Percentiles rank a stretch among this genome's conserved stretches.
phyloP scores from a whole-genome alignment of 1,140 invertebrate species.

The Polyergus mexicanus region DNA sequence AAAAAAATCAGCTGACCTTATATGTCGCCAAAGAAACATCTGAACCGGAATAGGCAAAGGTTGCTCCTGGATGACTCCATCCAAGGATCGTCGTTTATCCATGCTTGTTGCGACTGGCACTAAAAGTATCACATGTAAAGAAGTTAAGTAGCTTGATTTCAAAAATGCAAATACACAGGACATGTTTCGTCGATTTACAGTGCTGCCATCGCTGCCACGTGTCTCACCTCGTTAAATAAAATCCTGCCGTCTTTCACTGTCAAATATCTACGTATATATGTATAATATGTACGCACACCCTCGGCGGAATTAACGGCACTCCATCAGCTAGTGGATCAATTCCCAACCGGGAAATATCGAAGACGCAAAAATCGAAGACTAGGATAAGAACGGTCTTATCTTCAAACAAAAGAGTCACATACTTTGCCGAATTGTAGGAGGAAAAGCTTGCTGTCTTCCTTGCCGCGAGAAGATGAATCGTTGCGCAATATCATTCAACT shows the following conservation, averaged over 20 bases:
- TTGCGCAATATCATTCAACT: constrained; percentile 17
- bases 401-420: background rate
- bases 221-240: constrained; percentile 57
- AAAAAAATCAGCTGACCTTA: constrained; percentile 88
- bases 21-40: constrained; percentile 98
- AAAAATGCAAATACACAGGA: background rate
- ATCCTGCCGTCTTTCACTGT: constrained; percentile 13
- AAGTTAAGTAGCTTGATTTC: background rate
- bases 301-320: constrained; percentile 1
- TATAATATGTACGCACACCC: constrained; percentile 32
- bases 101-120: constrained; percentile 66
- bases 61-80: constrained; percentile 89
- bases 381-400: background rate
- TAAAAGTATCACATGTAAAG: constrained; percentile 41
- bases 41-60: constrained; percentile 98
- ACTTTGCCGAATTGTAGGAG: background rate
- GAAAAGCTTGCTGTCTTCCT: background rate
- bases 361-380: background rate
- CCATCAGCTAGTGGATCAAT: constrained; percentile 31
- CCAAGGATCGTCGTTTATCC: constrained; percentile 84
- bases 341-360: background rate
- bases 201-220: constrained; percentile 56
- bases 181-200: background rate
- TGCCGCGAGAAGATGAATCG: background rate
- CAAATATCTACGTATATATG: constrained; percentile 19